phyloP scores from a whole-genome alignment of 2,797 vertebrate species.

The Babyrousa celebensis region DNA sequence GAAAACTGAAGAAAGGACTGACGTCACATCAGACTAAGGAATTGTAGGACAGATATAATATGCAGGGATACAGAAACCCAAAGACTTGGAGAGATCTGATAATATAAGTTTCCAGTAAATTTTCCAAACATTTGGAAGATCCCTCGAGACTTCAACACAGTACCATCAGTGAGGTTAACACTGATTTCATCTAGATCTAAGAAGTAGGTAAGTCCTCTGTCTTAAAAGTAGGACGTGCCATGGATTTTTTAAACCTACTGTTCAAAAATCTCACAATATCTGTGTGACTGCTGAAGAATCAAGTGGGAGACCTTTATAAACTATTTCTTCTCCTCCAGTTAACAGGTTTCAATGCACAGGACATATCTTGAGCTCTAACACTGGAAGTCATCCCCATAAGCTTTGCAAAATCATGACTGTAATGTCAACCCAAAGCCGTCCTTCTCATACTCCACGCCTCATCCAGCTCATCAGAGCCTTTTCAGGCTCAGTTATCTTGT shows the following conservation, averaged over 20 bases:
- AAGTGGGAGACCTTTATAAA: not conserved
- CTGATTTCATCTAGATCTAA: not conserved
- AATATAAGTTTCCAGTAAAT: not conserved
- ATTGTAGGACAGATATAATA: not conserved
- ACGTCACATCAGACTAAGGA: not conserved
- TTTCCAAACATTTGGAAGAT: not conserved
- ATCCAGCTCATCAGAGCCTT: not conserved
- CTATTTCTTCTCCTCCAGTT: not conserved
- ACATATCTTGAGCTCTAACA: not conserved
- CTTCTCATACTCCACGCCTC: not conserved
- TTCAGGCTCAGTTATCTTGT: not conserved
- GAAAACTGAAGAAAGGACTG: not conserved
- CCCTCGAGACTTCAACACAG: not conserved
- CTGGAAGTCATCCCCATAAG: not conserved
- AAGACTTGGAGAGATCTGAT: not conserved
- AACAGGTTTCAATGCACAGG: not conserved
- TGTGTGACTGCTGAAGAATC: not conserved
- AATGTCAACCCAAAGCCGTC: not conserved
- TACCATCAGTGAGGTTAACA: not conserved
- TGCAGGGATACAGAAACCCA: not conserved
- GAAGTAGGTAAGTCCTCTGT: not conserved
- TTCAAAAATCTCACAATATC: not conserved
- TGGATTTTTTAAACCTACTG: not conserved
- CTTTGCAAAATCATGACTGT: not conserved
- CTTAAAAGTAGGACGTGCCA: not conserved